Percentiles rank a stretch among this genome's conserved stretches.
These are phyloP conservation scores for Numenius phaeopus DNA, from an alignment of 2,797 vertebrate species.

Conservation along the genomic window DNA sequence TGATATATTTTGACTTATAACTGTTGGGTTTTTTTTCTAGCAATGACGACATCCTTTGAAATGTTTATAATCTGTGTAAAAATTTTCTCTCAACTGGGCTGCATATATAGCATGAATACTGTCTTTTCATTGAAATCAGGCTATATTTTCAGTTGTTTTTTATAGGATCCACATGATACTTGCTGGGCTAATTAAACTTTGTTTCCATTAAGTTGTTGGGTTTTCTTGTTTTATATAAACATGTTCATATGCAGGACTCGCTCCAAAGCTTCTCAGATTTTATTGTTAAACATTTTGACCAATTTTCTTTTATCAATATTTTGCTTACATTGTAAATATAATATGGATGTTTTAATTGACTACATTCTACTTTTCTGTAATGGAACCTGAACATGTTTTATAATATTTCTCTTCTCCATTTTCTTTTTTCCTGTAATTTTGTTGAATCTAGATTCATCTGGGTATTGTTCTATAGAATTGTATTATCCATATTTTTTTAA, in stretches of 20 bases:
- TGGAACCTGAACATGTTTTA: background rate
- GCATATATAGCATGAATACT: background rate
- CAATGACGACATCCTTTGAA: background rate
- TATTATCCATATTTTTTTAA: background rate
- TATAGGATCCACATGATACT: background rate
- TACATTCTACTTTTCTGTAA: background rate
- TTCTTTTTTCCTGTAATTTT: background rate
- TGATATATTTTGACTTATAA: background rate
- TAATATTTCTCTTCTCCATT: background rate
- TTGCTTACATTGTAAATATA: background rate
- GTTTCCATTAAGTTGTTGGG: background rate
- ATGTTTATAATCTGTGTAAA: background rate
- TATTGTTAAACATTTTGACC: background rate
- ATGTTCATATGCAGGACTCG: background rate
- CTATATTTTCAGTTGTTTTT: background rate
- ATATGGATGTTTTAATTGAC: background rate
- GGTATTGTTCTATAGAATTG: background rate
- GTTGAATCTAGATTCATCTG: background rate
- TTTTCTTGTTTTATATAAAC: background rate
- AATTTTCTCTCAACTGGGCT: background rate
- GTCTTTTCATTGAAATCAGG: background rate
- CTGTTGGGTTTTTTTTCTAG: rapidly evolving
- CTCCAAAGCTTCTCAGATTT: background rate
- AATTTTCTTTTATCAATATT: background rate
- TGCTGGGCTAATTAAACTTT: background rate